Conservation (phyloP, 2,888 invertebrate genomes). For the Lampropteryx suffumata region DNA sequence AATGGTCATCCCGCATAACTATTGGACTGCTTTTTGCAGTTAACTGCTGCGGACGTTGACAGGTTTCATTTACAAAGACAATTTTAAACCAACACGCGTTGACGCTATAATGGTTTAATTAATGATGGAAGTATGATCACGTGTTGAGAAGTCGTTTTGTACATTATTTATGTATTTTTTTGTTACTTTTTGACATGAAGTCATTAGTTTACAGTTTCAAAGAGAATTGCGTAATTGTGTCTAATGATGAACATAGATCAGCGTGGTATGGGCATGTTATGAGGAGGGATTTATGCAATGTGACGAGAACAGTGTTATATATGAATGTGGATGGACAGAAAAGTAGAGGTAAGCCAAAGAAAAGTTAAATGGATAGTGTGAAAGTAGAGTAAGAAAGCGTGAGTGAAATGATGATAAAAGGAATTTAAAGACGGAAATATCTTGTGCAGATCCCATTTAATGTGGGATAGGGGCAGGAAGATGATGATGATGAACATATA, state of each 20-base stretch:
- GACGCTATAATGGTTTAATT: slow-evolving; percentile 16
- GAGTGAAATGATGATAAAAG: too few relatives aligned
- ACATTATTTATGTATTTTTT: slow-evolving; percentile 13
- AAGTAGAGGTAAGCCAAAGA: too few relatives aligned
- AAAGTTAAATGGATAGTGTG: too few relatives aligned
- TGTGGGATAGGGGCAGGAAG: too few relatives aligned
- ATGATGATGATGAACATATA: not conserved
- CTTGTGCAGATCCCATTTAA: too few relatives aligned
- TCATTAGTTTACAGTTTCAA: not conserved
- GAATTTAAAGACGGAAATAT: too few relatives aligned
- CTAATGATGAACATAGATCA: too few relatives aligned
- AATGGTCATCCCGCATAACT: slow-evolving; percentile 42
- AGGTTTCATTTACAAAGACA: slow-evolving; percentile 39
- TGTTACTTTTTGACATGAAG: slow-evolving; percentile 1
- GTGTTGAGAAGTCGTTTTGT: slow-evolving; percentile 7
- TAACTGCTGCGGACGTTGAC: slow-evolving; percentile 34
- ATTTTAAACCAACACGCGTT: slow-evolving; percentile 25
- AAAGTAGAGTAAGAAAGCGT: too few relatives aligned
- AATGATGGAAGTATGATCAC: slow-evolving; percentile 9
- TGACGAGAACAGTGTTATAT: too few relatives aligned
- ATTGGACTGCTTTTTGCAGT: slow-evolving; percentile 46
- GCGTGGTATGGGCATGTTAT: too few relatives aligned
- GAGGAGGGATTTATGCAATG: too few relatives aligned
- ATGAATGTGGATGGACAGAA: too few relatives aligned
- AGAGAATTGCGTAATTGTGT: not conserved